phyloP scores from a whole-genome alignment of 2,113 vertebrate genomes.

The Alaudala cheleensis region DNA sequence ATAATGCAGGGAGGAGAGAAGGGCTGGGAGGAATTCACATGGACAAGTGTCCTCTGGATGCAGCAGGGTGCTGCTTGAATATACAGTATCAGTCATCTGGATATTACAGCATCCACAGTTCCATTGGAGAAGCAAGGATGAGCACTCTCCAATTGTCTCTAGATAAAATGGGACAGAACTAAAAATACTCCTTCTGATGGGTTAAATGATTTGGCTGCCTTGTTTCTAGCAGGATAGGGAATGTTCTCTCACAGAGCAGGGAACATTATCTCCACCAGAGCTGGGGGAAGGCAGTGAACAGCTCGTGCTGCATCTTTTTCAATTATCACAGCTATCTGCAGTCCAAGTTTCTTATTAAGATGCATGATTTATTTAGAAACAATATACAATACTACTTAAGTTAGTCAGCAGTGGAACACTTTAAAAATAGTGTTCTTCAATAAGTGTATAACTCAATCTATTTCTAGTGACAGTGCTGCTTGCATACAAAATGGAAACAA shows the following conservation, averaged over 20 bases:
- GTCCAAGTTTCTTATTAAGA: neutral
- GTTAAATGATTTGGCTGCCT: slow-evolving; percentile 20
- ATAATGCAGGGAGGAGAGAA: neutral
- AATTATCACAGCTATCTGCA: slow-evolving; percentile 14
- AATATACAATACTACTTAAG: neutral
- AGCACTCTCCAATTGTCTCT: neutral
- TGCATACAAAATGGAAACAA: neutral
- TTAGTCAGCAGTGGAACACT: neutral
- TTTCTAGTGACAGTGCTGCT: neutral
- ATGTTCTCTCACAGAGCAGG: neutral
- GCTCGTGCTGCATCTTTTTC: neutral
- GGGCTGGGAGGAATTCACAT: neutral
- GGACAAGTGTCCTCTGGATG: neutral
- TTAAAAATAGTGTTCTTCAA: neutral
- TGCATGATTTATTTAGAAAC: slow-evolving; percentile 25
- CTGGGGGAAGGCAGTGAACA: neutral
- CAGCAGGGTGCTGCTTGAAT: neutral
- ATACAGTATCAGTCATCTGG: neutral
- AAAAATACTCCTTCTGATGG: slow-evolving; percentile 19
- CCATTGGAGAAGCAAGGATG: neutral
- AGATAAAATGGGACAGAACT: neutral
- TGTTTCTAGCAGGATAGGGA: neutral
- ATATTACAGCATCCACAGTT: neutral
- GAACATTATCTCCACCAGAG: neutral
- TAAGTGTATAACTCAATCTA: neutral